Percentiles rank a stretch among this genome's conserved stretches.
These are phyloP conservation scores for Notamacropus eugenii DNA, from an alignment of 2,797 vertebrate species.

Conservation along the genomic window DNA sequence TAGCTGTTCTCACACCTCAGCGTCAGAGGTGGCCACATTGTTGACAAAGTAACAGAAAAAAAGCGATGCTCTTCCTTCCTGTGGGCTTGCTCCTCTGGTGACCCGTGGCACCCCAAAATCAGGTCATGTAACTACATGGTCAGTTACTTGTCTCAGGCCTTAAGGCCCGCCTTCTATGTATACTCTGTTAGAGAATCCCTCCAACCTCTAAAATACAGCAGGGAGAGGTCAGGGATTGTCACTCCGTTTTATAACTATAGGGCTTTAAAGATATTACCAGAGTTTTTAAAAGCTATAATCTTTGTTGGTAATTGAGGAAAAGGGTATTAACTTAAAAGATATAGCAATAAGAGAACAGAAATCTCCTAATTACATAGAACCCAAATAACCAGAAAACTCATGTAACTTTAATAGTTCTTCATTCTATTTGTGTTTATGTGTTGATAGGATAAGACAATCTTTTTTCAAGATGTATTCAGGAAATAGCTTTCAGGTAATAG, in stretches of 20 bases:
- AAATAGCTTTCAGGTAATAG: not conserved
- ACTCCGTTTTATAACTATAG: not conserved
- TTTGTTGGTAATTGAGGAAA: not conserved
- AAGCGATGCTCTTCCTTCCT: not conserved
- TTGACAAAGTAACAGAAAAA: not conserved
- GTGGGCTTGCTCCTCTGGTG: not conserved
- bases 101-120: not conserved
- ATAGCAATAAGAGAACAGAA: not conserved
- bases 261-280: not conserved
- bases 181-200: not conserved
- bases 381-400: not conserved
- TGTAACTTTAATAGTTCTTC: not conserved
- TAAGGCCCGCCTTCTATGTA: not conserved
- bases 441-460: not conserved
- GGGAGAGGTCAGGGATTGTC: not conserved
- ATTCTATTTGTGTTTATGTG: not conserved
- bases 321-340: not conserved
- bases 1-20: not conserved
- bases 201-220: not conserved
- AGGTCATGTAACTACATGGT: not conserved
- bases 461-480: not conserved
- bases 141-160: not conserved
- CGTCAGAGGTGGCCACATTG: slow-evolving; percentile 35
- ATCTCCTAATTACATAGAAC: not conserved
- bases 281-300: not conserved